Conservation (phyloP, 2,888 invertebrate genomes). For the Smittia aterrima region DNA sequence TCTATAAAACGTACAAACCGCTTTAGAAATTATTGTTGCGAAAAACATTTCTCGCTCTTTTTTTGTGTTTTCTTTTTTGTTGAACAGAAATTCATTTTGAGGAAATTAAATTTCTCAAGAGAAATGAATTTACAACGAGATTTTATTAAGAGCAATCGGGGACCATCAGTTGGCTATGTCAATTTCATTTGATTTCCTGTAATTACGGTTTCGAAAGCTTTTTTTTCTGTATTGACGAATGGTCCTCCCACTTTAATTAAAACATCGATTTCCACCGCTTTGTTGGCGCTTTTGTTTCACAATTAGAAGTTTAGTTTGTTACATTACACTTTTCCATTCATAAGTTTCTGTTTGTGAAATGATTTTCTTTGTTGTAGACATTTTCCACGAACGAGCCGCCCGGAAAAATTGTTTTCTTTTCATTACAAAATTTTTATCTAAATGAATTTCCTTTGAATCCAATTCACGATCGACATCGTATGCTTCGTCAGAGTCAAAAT, state of each 20-base stretch:
- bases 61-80: not conserved
- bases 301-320: not conserved
- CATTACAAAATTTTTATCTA: too few relatives aligned
- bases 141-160: not conserved
- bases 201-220: not conserved
- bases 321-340: constrained; percentile 14
- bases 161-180: not conserved
- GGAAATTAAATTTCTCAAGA: not conserved
- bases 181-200: not conserved
- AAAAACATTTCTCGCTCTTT: not conserved
- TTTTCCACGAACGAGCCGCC: too few relatives aligned
- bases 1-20: not conserved
- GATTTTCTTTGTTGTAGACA: too few relatives aligned
- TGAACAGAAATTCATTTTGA: not conserved
- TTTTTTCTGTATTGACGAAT: not conserved
- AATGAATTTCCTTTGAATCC: too few relatives aligned
- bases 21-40: not conserved
- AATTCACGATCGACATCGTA: too few relatives aligned
- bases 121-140: not conserved
- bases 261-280: constrained; percentile 8
- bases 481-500: not conserved
- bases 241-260: not conserved
- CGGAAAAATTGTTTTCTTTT: too few relatives aligned
- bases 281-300: constrained; percentile 10
- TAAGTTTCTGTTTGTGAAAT: not conserved